Base-by-base conservation (phyloP, 2,113 vertebrate genomes). In the Takifugu bimaculatus region DNA sequence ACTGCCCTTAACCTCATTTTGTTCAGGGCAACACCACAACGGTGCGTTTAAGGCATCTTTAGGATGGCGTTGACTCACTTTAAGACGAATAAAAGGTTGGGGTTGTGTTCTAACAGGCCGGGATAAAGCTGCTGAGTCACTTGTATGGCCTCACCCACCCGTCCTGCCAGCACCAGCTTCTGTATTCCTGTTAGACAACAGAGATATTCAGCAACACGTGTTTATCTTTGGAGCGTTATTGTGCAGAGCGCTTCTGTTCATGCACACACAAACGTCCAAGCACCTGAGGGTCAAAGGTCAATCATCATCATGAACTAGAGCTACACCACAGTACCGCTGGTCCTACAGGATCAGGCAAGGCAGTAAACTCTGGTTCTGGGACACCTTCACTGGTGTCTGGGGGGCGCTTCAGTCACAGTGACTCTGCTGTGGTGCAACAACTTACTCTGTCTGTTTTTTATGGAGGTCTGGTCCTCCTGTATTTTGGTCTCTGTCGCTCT, bases 391-490 rank as follows among this genome's bases (percentile, higher is more conserved):
- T 20, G 20, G 20, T 20, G 20, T 20, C 20, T 20, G 20, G 20
- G 20, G 20, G 20, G 20, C 20, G 20, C 20, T 20, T 20, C 20
- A 20, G 20, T 20, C 1, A 11, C 2, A 39, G 35, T 39, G 35
- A 39, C 4, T 11, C 45, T 51, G 50, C 0, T 54, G 65, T 6
- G 39, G 44, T 59, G 3, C 2, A 39, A 11, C 9, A 11, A 69
- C 94, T 96, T 91, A 99, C 96, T 97, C 92, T 99, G 96, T 87
- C 96, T 93, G 71, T 98, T 99, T 89, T 97, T 98, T 94, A 99
- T 99, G 79, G 96, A 98, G 54, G 90, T 88, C 90, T 95, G 96
- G 81, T 99, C 96, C 90, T 98, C 96, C 83, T 96, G 94, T 88
- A 99, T 96, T 65, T 92, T 91, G 66, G 94, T 98, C 84, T 98